Conservation (phyloP, 1,140 invertebrate genomes). For the Eumeta japonica region DNA sequence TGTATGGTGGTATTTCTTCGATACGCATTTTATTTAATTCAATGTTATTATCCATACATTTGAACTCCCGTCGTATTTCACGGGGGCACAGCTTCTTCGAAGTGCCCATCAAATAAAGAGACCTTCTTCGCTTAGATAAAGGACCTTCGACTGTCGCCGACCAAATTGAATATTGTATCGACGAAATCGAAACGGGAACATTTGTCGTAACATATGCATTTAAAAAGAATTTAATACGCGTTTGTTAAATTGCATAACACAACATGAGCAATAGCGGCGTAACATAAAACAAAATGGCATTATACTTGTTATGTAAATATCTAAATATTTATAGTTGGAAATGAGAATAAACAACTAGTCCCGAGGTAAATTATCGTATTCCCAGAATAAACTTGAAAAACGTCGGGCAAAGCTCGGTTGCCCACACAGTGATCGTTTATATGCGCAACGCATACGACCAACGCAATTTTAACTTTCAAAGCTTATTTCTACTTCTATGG, state of each 20-base stretch:
- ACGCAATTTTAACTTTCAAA: too few species aligned
- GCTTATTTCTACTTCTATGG: too few species aligned
- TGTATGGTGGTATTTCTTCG: background rate
- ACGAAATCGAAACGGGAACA: conserved; percentile 30
- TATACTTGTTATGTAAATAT: background rate
- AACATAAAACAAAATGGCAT: background rate
- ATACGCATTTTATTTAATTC: background rate
- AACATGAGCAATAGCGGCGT: background rate
- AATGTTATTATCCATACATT: conserved; percentile 31
- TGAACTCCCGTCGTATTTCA: conserved; percentile 27
- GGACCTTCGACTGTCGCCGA: conserved; percentile 43
- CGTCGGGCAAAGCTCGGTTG: too few species aligned
- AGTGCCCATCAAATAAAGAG: conserved; percentile 51
- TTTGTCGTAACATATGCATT: conserved; percentile 20
- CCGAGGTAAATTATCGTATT: too few species aligned
- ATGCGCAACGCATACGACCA: too few species aligned
- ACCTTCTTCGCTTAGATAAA: conserved; percentile 56
- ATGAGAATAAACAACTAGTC: too few species aligned
- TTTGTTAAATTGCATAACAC: background rate
- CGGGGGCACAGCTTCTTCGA: conserved; percentile 32
- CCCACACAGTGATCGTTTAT: too few species aligned
- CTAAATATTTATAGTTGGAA: too few species aligned
- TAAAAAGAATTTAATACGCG: background rate
- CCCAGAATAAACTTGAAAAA: too few species aligned
- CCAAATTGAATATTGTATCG: conserved; percentile 49